Evolutionary conservation across 2,797 vertebrate species (phyloP).

Genomic region (Typhlichthys eigenmanni): DNA sequence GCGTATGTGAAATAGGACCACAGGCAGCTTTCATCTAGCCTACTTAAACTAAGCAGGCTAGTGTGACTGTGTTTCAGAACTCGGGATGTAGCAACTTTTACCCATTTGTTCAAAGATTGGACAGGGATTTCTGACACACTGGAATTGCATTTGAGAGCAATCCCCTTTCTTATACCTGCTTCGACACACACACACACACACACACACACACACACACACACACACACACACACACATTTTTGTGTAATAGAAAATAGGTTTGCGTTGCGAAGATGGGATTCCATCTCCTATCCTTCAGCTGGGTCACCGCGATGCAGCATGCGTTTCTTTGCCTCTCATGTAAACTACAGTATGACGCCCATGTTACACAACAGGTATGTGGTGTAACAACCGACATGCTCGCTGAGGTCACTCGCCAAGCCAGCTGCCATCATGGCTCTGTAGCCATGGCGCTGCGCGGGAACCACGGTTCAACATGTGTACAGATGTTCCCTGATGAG

Average conservation of each 20-base stretch:
- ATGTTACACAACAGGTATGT: too few relatives aligned
- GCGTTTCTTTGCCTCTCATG: background rate
- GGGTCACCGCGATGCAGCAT: slow-evolving; percentile 34
- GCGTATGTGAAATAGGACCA: slow-evolving; percentile 25
- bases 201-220: slow-evolving; percentile 30
- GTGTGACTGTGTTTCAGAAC: slow-evolving; percentile 31
- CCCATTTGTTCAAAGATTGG: slow-evolving; percentile 49
- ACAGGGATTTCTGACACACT: slow-evolving; percentile 22
- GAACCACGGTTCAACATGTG: too few relatives aligned
- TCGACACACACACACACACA: too few relatives aligned
- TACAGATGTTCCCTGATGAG: too few relatives aligned
- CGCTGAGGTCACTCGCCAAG: too few relatives aligned
- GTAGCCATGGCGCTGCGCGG: too few relatives aligned
- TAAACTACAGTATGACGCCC: too few relatives aligned
- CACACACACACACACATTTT: slow-evolving; percentile 14
- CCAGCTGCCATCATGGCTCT: too few relatives aligned
- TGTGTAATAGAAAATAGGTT: too few relatives aligned
- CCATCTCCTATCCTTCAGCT: slow-evolving; percentile 35
- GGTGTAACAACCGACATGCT: too few relatives aligned
- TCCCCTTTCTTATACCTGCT: slow-evolving; percentile 15
- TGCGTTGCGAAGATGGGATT: slow-evolving; percentile 23
- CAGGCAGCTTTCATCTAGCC: slow-evolving; percentile 24
- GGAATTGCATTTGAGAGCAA: slow-evolving; percentile 45
- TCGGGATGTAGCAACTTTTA: slow-evolving; percentile 34
- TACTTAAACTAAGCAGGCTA: slow-evolving; percentile 16